A percentile compares a stretch with the other conserved stretches of the same genome.
phyloP scores from a whole-genome alignment of 35 echinoderm and acorn worm genomes.

The Apostichopus parvimensis region DNA sequence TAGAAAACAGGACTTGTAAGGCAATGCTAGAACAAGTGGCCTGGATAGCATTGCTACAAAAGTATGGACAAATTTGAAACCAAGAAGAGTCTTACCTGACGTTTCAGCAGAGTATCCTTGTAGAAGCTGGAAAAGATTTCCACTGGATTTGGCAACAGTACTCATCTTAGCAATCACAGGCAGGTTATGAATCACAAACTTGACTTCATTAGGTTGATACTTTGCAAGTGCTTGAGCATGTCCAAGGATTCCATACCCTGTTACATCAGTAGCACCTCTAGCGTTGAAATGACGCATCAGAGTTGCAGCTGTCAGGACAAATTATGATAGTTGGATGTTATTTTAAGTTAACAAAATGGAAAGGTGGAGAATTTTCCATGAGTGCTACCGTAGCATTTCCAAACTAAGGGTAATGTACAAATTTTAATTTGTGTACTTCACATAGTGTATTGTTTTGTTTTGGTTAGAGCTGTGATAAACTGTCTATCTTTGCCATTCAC shows the following conservation, averaged over 20 bases:
- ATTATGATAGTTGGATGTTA: neutral
- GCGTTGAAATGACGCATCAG: conserved; percentile 88
- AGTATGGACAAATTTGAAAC: too few species aligned
- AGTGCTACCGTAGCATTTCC: too few species aligned
- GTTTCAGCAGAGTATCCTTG: conserved; percentile 97
- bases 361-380: neutral
- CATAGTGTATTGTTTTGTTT: too few species aligned
- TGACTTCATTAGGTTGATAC: conserved; percentile 86
- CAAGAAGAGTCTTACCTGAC: conserved; percentile 62
- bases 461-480: too few species aligned
- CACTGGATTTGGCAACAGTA: conserved; percentile 78
- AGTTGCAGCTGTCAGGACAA: conserved; percentile 67
- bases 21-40: too few species aligned
- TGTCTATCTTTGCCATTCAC: too few species aligned
- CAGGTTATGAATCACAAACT: conserved; percentile 95
- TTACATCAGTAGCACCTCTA: conserved; percentile 87
- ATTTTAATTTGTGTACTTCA: too few species aligned
- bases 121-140: conserved; percentile 82
- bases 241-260: conserved; percentile 95
- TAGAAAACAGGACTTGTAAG: too few species aligned
- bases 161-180: conserved; percentile 97
- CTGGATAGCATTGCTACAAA: too few species aligned
- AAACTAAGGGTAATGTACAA: too few species aligned
- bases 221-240: conserved; percentile 86
- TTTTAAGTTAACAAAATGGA: neutral